These are phyloP conservation scores for Falco concolor DNA, from an alignment of 2,797 vertebrate species.

Conservation along the genomic window DNA sequence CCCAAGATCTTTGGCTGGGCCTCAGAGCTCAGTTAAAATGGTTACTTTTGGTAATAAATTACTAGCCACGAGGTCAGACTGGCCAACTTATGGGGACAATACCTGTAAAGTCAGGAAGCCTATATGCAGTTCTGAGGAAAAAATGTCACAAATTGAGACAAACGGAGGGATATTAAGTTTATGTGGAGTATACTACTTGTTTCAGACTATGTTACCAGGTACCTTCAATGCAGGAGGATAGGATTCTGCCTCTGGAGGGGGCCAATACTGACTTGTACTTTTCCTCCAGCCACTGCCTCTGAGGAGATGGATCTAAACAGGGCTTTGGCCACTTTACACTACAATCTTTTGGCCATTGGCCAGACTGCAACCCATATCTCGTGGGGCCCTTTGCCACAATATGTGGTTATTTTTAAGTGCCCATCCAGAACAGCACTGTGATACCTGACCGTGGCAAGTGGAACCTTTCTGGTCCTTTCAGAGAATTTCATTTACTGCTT, in stretches of 20 bases:
- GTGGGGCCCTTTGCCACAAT: background rate
- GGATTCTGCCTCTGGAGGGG: background rate
- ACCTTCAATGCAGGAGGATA: fast-evolving
- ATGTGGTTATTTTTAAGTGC: background rate
- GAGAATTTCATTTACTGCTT: background rate
- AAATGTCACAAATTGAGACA: background rate
- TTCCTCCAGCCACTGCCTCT: background rate
- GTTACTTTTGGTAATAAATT: background rate
- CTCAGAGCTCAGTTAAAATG: background rate
- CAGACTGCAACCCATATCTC: background rate
- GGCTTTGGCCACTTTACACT: background rate
- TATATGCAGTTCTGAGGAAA: background rate
- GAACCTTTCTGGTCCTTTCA: background rate
- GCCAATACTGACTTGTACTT: background rate
- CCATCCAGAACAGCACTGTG: background rate
- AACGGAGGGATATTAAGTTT: background rate
- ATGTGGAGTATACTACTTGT: background rate
- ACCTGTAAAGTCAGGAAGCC: background rate
- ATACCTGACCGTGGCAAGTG: background rate
- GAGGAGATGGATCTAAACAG: background rate
- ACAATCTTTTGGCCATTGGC: background rate
- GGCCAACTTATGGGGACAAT: background rate
- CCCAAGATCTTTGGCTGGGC: background rate
- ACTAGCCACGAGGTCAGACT: background rate
- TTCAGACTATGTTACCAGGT: background rate